Percentiles rank a stretch among this genome's conserved stretches.
Conservation (phyloP, 2,888 invertebrate species). For the Nomada hirtipes region DNA sequence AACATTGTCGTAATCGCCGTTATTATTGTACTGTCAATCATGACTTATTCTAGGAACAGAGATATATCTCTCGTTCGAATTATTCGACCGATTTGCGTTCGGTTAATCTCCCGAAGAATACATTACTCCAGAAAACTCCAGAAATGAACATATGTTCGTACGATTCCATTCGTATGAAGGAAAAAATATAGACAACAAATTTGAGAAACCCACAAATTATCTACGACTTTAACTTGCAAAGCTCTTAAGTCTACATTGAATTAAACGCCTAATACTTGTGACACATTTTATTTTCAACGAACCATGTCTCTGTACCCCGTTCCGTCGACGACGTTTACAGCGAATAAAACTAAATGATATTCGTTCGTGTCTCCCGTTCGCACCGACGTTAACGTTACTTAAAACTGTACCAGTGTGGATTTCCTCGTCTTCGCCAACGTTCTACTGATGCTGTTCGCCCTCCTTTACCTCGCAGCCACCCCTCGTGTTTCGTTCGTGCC, state of each 20-base stretch:
- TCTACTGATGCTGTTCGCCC: conserved; percentile 61
- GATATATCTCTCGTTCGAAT: conserved; percentile 28
- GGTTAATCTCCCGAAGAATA: not conserved
- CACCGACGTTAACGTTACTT: conserved; percentile 41
- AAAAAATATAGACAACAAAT: too few species aligned
- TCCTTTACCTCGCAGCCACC: conserved; percentile 35
- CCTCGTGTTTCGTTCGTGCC: conserved; percentile 68
- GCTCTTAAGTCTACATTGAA: not conserved
- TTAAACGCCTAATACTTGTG: not conserved
- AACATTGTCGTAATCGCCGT: conserved; percentile 61
- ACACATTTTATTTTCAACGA: too few species aligned
- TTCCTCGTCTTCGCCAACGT: conserved; percentile 59
- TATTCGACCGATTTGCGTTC: conserved; percentile 18
- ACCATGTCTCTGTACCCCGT: not conserved
- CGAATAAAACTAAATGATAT: conserved; percentile 32
- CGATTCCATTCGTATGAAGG: not conserved
- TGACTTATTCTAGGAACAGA: conserved; percentile 15
- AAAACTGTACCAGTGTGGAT: conserved; percentile 51
- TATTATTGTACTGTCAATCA: conserved; percentile 57
- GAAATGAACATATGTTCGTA: too few species aligned
- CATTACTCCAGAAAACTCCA: not conserved
- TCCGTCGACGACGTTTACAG: conserved; percentile 1
- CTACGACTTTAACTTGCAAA: too few species aligned
- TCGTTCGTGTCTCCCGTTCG: conserved; percentile 26
- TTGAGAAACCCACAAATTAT: not conserved